These are phyloP conservation scores for Agrotis puta DNA, from an alignment of 2,888 invertebrate genomes.

Conservation along the genomic window DNA sequence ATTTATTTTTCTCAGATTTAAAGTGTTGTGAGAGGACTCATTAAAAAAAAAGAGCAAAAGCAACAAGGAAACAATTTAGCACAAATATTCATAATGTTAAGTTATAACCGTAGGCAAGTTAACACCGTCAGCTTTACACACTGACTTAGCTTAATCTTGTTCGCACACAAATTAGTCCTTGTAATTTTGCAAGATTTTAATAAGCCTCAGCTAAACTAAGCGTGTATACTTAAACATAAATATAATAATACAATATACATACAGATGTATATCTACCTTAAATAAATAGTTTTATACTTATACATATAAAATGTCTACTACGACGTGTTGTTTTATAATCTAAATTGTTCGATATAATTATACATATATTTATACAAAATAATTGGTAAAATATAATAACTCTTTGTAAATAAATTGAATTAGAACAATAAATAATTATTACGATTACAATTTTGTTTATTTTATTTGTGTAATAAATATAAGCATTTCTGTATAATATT, in stretches of 20 bases:
- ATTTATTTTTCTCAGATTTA: background rate
- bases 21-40: constrained; percentile 4
- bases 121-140: constrained; percentile 14
- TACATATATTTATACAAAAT: constrained; percentile 76
- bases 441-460: constrained; percentile 45
- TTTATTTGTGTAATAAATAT: constrained; percentile 54
- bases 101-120: constrained; percentile 16
- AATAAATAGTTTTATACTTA: constrained; percentile 61
- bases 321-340: constrained; percentile 69
- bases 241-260: constrained; percentile 29
- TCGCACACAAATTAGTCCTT: constrained; percentile 8
- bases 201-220: constrained; percentile 49
- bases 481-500: constrained; percentile 81
- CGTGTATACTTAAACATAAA: constrained; percentile 21
- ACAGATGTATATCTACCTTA: constrained; percentile 29
- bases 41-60: background rate
- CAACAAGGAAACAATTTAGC: constrained; percentile 10
- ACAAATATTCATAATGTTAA: constrained; percentile 32
- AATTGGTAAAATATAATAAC: constrained; percentile 63
- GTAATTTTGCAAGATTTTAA: constrained; percentile 3
- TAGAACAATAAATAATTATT: constrained; percentile 64
- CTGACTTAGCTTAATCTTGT: constrained; percentile 13
- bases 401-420: constrained; percentile 67
- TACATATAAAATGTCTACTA: constrained; percentile 51
- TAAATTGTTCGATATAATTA: constrained; percentile 64